Conservation (phyloP, 2,888 invertebrate species). For the Cancer borealis region DNA sequence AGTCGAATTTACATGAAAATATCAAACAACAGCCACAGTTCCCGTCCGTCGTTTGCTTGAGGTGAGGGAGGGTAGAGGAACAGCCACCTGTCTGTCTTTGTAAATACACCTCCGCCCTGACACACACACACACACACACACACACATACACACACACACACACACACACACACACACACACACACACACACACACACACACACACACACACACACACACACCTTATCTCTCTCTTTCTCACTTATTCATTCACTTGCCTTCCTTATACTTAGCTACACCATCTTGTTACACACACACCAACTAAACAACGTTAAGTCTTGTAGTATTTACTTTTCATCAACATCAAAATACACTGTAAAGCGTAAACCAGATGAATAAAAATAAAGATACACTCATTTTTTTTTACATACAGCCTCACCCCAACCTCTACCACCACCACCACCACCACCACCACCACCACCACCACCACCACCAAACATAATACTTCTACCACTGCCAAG, state of each 20-base stretch:
- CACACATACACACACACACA: slow-evolving; percentile 3
- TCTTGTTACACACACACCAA: neutral
- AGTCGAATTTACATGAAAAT: neutral
- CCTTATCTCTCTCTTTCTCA: neutral
- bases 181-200: neutral
- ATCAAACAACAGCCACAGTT: neutral
- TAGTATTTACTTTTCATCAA: too few species aligned
- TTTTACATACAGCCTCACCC: too few species aligned
- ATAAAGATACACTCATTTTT: too few species aligned
- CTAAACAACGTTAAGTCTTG: neutral
- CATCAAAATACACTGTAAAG: too few species aligned
- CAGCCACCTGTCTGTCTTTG: neutral
- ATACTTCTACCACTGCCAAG: neutral
- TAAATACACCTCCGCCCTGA: neutral
- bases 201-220: neutral
- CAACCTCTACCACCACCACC: too few species aligned
- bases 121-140: slow-evolving; percentile 30
- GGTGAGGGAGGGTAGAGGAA: neutral
- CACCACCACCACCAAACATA: too few species aligned
- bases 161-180: neutral
- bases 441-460: too few species aligned
- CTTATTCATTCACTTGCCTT: neutral
- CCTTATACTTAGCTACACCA: neutral
- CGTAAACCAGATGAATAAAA: too few species aligned
- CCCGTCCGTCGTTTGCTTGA: neutral